These are phyloP conservation scores for Rhabdornis inornatus DNA, from an alignment of 2,113 vertebrate species.

Conservation along the genomic window DNA sequence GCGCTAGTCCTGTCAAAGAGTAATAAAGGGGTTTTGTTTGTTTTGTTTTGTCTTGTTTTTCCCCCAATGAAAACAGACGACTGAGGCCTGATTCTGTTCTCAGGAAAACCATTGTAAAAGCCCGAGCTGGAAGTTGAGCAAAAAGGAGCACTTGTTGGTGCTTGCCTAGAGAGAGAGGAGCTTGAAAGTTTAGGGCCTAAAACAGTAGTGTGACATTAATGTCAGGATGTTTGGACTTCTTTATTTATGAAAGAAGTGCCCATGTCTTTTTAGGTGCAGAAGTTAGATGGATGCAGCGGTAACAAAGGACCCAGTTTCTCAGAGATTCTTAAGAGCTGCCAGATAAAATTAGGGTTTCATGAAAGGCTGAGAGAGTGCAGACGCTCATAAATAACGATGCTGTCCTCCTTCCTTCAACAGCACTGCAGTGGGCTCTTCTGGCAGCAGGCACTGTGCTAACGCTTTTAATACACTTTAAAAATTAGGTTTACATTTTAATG, in stretches of 20 bases:
- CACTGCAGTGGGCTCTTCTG: neutral
- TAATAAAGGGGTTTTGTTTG: conserved; percentile 51
- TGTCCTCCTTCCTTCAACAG: conserved; percentile 62
- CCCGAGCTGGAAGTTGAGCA: neutral
- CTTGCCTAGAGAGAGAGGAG: neutral
- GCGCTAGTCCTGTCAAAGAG: neutral
- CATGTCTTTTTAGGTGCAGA: conserved; percentile 18
- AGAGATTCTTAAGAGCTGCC: conserved; percentile 53
- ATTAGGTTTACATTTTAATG: neutral
- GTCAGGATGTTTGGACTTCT: conserved; percentile 12
- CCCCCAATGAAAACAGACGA: neutral
- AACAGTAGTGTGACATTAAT: neutral
- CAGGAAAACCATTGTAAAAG: neutral
- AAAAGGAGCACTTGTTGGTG: neutral
- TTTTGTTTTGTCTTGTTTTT: conserved; percentile 44
- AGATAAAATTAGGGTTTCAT: conserved; percentile 63
- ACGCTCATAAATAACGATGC: conserved; percentile 59
- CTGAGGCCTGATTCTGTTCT: neutral
- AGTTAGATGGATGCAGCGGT: neutral
- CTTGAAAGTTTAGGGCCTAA: neutral
- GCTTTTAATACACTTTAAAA: neutral
- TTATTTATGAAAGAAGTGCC: neutral
- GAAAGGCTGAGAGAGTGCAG: conserved; percentile 66
- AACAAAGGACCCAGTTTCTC: conserved; percentile 48
- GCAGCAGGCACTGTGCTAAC: neutral